Evolutionary conservation across 2,888 invertebrate genomes (phyloP), one percentile per base, ranked within the genome.

Genomic region (Apamea anceps): DNA sequence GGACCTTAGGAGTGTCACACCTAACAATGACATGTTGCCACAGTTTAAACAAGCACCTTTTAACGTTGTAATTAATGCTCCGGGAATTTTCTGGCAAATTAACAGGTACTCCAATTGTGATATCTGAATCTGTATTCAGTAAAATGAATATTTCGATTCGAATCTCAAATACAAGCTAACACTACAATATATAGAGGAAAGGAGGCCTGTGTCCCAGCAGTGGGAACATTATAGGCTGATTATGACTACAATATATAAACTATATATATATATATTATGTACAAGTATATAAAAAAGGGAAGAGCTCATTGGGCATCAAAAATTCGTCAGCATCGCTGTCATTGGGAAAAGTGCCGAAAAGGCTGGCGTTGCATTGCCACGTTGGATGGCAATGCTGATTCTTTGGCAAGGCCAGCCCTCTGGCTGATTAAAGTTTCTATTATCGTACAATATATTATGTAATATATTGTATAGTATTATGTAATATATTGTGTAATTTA

Each of bases 1-100:
- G 45, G 70, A 82, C 79, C 79, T 72, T 28, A 57, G 48, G 28
- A 74, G 42, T 72, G 60, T 75, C 42, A 72, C 63, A 75, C 42
- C 32, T 60, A 65, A 82, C 74, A 82, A 74, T 74, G 71, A 62
- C 15, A 67, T 28, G 25, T 62, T 28, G 8, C 18, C 25, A 62
- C 10, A 42, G n/a, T 21, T 37, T 37, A 62, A 81, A 42, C 37
- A 68, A 21, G 1, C 51, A 74, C 3, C 2, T 48, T 48, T 63
- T 77, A 51, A 25, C 18, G 10, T 28, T 18, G 13, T 48, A 12
- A 13, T 54, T 8, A 25, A 42, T 42, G 42, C 13, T 13, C 25
- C 18, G n/a, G 21, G 32, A n/a, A 1, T 57, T 45, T 78, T 66
- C 15, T 57, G 2, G 54, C 5, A 51, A 51, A 51, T 32, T 57